These are phyloP conservation scores for Perca schrenkii DNA, from an alignment of 2,113 vertebrate genomes.

Conservation along the genomic window DNA sequence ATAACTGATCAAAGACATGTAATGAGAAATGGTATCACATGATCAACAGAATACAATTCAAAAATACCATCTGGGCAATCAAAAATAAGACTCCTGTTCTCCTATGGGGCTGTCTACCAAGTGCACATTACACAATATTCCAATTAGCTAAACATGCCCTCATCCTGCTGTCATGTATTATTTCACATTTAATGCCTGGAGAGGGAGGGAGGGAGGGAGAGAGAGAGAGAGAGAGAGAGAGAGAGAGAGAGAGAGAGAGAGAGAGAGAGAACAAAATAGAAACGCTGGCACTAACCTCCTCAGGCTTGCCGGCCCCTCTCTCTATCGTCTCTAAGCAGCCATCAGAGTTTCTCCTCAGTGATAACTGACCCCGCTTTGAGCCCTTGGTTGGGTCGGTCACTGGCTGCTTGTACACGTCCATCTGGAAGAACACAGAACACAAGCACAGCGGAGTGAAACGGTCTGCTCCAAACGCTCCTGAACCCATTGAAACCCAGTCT, in stretches of 20 bases:
- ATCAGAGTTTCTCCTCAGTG: constrained; percentile 81
- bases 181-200: neutral
- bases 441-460: neutral
- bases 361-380: constrained; percentile 83
- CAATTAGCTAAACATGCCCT: neutral
- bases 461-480: neutral
- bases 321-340: constrained; percentile 83
- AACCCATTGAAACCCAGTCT: neutral
- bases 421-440: constrained; percentile 62
- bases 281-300: constrained; percentile 73
- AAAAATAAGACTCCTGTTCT: no score
- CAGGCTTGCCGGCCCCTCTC: constrained; percentile 81
- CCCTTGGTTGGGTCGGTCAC: constrained; percentile 84
- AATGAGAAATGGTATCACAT: no score
- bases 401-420: constrained; percentile 86
- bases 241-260: no score
- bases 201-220: no score
- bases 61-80: no score
- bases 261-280: no score
- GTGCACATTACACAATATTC: neutral
- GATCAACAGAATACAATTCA: no score
- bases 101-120: neutral
- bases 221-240: no score
- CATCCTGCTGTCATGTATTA: neutral
- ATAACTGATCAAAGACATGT: no score